A percentile compares a stretch with the other conserved stretches of the same genome.
Conservation (phyloP, 92 coral and sea anemone species). For the Siderastrea radians region DNA sequence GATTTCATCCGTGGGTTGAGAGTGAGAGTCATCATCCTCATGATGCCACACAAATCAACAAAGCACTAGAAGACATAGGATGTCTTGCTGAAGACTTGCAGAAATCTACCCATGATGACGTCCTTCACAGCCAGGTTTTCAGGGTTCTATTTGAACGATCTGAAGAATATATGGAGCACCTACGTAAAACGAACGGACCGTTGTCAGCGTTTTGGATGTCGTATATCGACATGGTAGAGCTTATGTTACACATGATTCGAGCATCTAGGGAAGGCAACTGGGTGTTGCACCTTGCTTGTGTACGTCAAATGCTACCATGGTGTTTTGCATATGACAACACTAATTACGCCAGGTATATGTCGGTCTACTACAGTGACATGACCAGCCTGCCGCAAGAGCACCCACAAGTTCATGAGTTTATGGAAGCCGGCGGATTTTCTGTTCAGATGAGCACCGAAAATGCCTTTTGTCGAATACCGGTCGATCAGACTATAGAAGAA, state of each 20-base stretch:
- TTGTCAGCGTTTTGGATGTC: constrained; percentile 64
- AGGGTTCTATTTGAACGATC: constrained; percentile 12
- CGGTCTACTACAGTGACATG: constrained; percentile 45
- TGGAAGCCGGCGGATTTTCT: constrained; percentile 52
- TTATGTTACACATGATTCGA: constrained; percentile 51
- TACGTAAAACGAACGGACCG: constrained; percentile 29
- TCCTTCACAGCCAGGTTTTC: not conserved
- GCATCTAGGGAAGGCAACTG: constrained; percentile 66
- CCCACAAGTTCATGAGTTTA: constrained; percentile 33
- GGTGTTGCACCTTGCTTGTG: constrained; percentile 62
- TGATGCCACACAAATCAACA: not conserved
- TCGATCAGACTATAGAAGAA: constrained; percentile 50
- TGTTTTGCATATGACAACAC: constrained; percentile 67
- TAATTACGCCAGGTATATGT: constrained; percentile 53
- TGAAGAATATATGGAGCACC: constrained; percentile 34
- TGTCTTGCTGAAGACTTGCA: not conserved
- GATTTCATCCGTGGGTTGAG: constrained; percentile 51
- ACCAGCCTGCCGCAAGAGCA: constrained; percentile 51
- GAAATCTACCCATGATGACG: constrained; percentile 12
- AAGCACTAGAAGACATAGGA: not conserved
- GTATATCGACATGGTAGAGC: constrained; percentile 67
- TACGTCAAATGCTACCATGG: constrained; percentile 73
- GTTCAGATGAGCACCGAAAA: constrained; percentile 49
- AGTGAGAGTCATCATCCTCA: constrained; percentile 11
- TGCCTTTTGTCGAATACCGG: constrained; percentile 55